Conservation (phyloP, 92 coral and sea anemone species). For the Phenganax marumi region DNA sequence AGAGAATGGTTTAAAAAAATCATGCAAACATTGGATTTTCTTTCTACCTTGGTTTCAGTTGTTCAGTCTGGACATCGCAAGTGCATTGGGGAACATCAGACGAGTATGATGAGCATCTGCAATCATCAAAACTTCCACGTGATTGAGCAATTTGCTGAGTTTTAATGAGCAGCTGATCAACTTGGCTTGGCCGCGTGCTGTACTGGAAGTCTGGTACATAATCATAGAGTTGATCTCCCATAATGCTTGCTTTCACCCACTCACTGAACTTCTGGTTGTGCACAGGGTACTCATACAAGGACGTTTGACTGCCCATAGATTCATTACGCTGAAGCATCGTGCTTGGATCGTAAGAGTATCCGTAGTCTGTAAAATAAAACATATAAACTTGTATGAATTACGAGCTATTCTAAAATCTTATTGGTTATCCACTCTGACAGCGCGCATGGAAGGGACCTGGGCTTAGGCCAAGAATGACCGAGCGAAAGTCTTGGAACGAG, state of each 20-base stretch:
- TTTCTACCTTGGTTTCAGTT: slow-evolving; percentile 1
- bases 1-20: no score
- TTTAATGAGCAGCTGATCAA: not conserved
- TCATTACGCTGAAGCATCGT: not conserved
- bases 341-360: not conserved
- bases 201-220: not conserved
- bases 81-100: slow-evolving; percentile 24
- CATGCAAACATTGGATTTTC: no score
- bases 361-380: not conserved
- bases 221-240: not conserved
- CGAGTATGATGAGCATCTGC: slow-evolving; percentile 27
- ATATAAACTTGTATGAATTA: no score
- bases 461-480: no score
- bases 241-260: not conserved
- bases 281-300: not conserved
- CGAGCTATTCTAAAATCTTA: no score
- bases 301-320: not conserved
- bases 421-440: no score
- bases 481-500: no score
- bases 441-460: no score
- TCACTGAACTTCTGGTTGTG: not conserved
- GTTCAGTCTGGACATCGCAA: not conserved
- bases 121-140: slow-evolving; percentile 8
- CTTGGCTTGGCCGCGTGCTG: not conserved
- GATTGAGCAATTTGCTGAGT: slow-evolving; percentile 33